These are phyloP conservation scores for Caenorhabditis sinica DNA, from an alignment of 2,888 invertebrate genomes.

Conservation along the genomic window DNA sequence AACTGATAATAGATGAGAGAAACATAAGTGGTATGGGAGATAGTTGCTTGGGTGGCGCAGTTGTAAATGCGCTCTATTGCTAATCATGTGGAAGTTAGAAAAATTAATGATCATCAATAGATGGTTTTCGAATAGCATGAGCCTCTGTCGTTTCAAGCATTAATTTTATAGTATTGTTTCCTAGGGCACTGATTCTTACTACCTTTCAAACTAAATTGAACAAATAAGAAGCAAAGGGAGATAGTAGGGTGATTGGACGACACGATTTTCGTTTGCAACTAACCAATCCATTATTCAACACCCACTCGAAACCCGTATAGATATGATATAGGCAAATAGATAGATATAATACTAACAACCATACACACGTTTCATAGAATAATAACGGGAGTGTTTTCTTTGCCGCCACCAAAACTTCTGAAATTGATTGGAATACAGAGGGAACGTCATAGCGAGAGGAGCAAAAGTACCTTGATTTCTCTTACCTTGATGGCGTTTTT, in stretches of 20 bases:
- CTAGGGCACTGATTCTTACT: neutral
- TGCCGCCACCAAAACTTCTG: constrained; percentile 57
- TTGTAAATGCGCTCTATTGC: neutral
- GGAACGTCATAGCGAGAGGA: neutral
- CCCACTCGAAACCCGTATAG: neutral
- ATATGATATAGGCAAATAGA: constrained; percentile 12
- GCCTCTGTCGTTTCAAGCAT: no score
- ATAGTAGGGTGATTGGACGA: constrained; percentile 21
- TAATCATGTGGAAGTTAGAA: neutral
- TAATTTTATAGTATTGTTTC: neutral
- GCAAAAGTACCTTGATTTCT: neutral
- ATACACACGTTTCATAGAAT: constrained; percentile 31
- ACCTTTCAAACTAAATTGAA: neutral
- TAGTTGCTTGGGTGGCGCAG: constrained; percentile 4
- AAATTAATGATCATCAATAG: no score
- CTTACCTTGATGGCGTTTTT: constrained; percentile 67
- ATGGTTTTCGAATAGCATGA: no score
- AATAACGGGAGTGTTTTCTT: constrained; percentile 53
- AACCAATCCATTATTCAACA: constrained; percentile 31
- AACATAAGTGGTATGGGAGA: neutral
- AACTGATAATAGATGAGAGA: constrained; percentile 1
- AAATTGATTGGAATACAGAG: constrained; percentile 21
- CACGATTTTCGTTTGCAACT: constrained; percentile 31
- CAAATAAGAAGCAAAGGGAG: neutral
- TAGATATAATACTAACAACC: neutral